Base-by-base conservation (phyloP, 2,888 invertebrate genomes). In the Laspeyria flexula region DNA sequence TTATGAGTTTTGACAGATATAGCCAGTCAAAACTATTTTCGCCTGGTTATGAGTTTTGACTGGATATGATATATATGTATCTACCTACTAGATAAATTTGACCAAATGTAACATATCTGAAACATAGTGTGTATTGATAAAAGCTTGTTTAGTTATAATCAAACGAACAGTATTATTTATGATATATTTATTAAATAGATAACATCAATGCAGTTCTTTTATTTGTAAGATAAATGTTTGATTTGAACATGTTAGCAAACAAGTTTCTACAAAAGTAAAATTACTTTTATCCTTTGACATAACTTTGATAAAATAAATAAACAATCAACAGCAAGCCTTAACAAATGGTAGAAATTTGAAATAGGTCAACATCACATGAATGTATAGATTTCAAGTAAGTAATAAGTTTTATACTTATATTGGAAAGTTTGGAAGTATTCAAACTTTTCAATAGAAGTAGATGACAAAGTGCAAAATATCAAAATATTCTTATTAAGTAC, bases 111-210 rank as follows among this genome's bases (percentile, higher is more conserved):
- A n/a, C n/a, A n/a, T n/a, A n/a, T n/a, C n/a, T n/a, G n/a, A n/a
- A n/a, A n/a, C n/a, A n/a, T n/a, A n/a, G n/a, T n/a, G n/a, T n/a
- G n/a, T n/a, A n/a, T n/a, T n/a, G n/a, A n/a, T n/a, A n/a, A n/a
- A n/a, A n/a, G n/a, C n/a, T n/a, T 25, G 6, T 29, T 12, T 31
- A 34, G 29, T 45, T 7, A 5, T 23, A 54, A 49, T 60, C 48
- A 65, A 60, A 57, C 39, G 48, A 62, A 42, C 69, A 70, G 66
- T 66, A 69, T 66, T 70, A 66, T 61, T 48, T 55, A 60, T 55
- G 45, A 57, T 33, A 47, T 55, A 62, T 65, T 64, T 59, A 69
- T 48, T 65, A 63, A 62, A 65, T 11, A 40, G 42, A 55, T 55
- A 55, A 44, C 40, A 58, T 13, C 21, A 43, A 35, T 41, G 15